Base-by-base conservation (phyloP, 2,888 invertebrate species). In the Leptinotarsa tumamoca region DNA sequence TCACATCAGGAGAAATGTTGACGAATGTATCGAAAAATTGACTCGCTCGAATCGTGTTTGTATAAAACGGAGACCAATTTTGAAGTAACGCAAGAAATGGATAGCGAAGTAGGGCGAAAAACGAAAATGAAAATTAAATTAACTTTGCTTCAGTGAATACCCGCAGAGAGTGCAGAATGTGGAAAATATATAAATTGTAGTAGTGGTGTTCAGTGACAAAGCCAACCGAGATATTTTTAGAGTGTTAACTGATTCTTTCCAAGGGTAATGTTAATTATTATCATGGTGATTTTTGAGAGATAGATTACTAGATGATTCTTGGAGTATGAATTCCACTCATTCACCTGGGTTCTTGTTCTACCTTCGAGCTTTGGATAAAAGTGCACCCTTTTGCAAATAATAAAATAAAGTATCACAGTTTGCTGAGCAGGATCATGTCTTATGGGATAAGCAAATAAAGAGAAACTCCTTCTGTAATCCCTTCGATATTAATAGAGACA, bases 61-160 rank as follows among this genome's bases (percentile, higher is more conserved):
- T 58, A 58, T 4, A 5, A 18, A 58, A 21, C 27, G 13, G 58
- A 23, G 58, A 21, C 21, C 58, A 23, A 58, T 21, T 18, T 58
- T 58, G 4, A 23, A 23, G 21, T 23, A 23, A 58, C 23, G 23
- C 23, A 15, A 58, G 21, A 23, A 23, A 21, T 58, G 14, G 23
- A 58, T 23, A 21, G 58, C 58, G 58, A 58, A 58, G 58, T 58
- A 58, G 58, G 23, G 58, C 21, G 58, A 21, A 58, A 58, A 58
- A 58, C 58, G 23, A 58, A 21, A 15, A 58, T 58, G 58, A 58
- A 27, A 58, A 58, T 58, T 58, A 58, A 58, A 58, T 58, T 58
- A 13, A 58, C 58, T 58, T 23, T 15, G 23, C 58, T 23, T 58
- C 58, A 23, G 58, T 14, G 23, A 17, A 23, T 21, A 13, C 58